phyloP scores from a whole-genome alignment of 1,140 invertebrate species.

The Branchinecta lynchi region DNA sequence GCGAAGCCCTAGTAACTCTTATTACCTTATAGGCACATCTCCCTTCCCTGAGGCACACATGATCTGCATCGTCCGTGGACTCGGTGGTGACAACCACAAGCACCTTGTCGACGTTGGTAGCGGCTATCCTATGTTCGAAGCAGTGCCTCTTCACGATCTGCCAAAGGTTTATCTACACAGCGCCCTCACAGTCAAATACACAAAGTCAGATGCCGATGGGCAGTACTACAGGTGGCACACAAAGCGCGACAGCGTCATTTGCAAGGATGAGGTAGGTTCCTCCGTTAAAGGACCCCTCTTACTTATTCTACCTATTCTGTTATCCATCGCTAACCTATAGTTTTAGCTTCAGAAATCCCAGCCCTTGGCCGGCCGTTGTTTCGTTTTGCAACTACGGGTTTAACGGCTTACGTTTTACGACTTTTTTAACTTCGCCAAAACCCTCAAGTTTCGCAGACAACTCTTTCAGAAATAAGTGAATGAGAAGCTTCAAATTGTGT shows the following conservation, averaged over 20 bases:
- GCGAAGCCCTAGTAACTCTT: too few relatives aligned
- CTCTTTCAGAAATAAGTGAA: too few relatives aligned
- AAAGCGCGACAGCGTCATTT: neutral
- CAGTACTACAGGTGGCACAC: neutral
- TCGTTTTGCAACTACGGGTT: too few relatives aligned
- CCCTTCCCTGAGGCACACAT: neutral
- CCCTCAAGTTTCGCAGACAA: too few relatives aligned
- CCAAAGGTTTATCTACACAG: neutral
- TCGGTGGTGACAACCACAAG: neutral
- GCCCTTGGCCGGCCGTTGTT: too few relatives aligned
- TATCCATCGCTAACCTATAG: too few relatives aligned
- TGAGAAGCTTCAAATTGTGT: too few relatives aligned
- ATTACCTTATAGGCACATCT: neutral
- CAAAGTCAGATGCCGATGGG: neutral
- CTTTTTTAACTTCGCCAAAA: too few relatives aligned
- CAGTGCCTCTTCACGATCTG: neutral
- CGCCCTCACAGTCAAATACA: neutral
- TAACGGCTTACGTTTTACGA: too few relatives aligned
- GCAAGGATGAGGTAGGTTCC: neutral
- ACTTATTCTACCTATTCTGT: too few relatives aligned
- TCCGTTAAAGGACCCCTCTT: too few relatives aligned
- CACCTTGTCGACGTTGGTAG: slow-evolving; percentile 2
- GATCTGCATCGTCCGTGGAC: neutral
- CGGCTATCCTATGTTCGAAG: neutral
- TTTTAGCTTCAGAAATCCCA: too few relatives aligned